Evolutionary conservation across 2,888 invertebrate genomes (phyloP).

Genomic region (Cerceris rybyensis): DNA sequence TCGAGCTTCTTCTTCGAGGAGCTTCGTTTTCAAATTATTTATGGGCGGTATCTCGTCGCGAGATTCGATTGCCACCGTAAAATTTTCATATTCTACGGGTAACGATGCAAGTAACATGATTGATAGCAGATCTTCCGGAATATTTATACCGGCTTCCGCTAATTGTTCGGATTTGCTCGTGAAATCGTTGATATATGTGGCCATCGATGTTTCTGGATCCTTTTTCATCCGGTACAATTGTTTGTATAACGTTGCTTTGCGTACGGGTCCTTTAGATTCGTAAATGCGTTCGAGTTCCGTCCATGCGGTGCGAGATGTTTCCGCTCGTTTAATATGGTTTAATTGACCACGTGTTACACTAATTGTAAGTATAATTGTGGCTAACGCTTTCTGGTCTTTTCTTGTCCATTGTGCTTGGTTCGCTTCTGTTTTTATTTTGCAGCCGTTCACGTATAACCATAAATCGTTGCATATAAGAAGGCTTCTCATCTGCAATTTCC

Average conservation of each 20-base stretch:
- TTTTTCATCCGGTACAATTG: neutral
- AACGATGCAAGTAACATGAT: neutral
- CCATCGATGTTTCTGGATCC: neutral
- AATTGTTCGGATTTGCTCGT: neutral
- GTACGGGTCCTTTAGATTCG: neutral
- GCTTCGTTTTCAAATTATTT: too few species aligned
- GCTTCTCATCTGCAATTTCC: too few species aligned
- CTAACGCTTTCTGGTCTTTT: neutral
- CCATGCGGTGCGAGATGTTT: neutral
- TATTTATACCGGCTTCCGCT: neutral
- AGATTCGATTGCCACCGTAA: too few species aligned
- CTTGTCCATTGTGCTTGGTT: neutral
- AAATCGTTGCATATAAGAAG: too few species aligned
- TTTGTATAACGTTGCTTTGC: too few species aligned
- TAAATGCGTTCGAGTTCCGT: neutral
- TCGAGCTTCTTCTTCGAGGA: too few species aligned
- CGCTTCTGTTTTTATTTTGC: neutral
- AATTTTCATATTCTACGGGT: too few species aligned
- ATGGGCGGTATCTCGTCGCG: too few species aligned
- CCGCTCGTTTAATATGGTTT: too few species aligned
- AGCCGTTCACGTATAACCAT: too few species aligned
- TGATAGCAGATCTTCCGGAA: neutral
- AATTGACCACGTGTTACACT: too few species aligned
- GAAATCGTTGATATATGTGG: neutral
- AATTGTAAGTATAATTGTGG: too few species aligned